These are phyloP conservation scores for Plusia festucae DNA, from an alignment of 2,888 invertebrate genomes.

Conservation along the genomic window DNA sequence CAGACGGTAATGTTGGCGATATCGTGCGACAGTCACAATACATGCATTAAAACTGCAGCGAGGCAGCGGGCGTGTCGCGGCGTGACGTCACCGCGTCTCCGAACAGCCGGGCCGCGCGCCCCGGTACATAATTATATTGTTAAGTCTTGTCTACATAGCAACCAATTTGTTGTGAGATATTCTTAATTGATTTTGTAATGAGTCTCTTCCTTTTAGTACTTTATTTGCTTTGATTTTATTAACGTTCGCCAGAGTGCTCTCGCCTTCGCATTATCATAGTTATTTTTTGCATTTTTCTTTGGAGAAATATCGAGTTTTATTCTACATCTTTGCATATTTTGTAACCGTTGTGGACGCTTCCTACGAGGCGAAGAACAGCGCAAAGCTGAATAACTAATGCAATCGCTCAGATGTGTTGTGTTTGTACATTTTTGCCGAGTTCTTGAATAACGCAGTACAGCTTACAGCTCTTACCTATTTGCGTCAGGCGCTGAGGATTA, in stretches of 20 bases:
- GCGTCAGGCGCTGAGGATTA: not conserved
- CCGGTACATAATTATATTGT: not conserved
- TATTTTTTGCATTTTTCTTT: not conserved
- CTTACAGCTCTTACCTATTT: not conserved
- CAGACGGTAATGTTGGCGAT: not conserved
- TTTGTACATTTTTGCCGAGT: not conserved
- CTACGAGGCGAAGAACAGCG: not conserved
- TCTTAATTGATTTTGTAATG: not conserved
- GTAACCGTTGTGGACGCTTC: not conserved
- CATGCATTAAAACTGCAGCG: not conserved
- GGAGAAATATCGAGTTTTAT: not conserved
- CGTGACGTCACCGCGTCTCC: not conserved
- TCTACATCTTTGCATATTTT: not conserved
- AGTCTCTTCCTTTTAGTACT: not conserved
- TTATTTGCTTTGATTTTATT: not conserved
- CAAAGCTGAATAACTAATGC: slow-evolving; percentile 6
- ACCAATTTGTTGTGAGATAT: too few relatives aligned
- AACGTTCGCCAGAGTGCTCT: not conserved
- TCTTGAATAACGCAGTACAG: not conserved
- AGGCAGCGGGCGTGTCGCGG: not conserved
- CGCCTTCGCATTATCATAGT: too few relatives aligned
- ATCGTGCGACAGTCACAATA: not conserved
- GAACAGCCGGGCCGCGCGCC: not conserved
- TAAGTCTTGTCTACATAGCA: not conserved
- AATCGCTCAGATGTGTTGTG: slow-evolving; percentile 6